Base-by-base conservation (phyloP, 2,888 invertebrate genomes). In the Biston stratarius region DNA sequence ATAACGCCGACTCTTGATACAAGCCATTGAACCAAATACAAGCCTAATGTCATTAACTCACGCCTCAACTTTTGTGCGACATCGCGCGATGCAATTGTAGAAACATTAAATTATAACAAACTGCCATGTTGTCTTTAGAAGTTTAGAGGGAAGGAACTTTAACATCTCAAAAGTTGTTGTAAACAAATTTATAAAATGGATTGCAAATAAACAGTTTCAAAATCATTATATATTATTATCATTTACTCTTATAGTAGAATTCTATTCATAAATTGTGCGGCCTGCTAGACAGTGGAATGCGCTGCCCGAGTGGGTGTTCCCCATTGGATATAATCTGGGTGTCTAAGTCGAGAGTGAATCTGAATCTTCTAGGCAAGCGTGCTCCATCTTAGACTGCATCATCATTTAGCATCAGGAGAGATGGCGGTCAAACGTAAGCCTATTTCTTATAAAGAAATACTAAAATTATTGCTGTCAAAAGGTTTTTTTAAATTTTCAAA, bases 1-100 rank as follows among this genome's bases (percentile, higher is more conserved):
- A 66, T 73, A 67, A 76, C 73, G 75, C 69, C 69, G 72, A 66
- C 73, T 72, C 75, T 72, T 71, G 61, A 61, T 55, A 64, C 76
- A 72, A 87, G 76, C 77, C 88, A 87, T 84, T 87, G 89, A 87
- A 79, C 83, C 77, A 85, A 68, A 77, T 79, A 77, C 79, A 74
- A 82, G 80, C 80, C 83, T 88, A 85, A 88, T 87, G 81, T 82
- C 80, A 81, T 87, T 87, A 85, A 83, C 84, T 81, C 78, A 80
- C 77, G 81, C 78, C 77, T 69, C 78, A 84, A 83, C 81, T 87
- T 82, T 80, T 78, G 72, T 74, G 74, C 70, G 80, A 77, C 79
- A 77, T 70, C 70, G 71, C 74, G 78, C 65, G 74, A 65, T 73
- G 73, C 78, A 77, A 78, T 76, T 77, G 68, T 72, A 63, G 64